These are phyloP conservation scores for Tetheella fluctuosa DNA, from an alignment of 2,888 invertebrate genomes.

Conservation along the genomic window DNA sequence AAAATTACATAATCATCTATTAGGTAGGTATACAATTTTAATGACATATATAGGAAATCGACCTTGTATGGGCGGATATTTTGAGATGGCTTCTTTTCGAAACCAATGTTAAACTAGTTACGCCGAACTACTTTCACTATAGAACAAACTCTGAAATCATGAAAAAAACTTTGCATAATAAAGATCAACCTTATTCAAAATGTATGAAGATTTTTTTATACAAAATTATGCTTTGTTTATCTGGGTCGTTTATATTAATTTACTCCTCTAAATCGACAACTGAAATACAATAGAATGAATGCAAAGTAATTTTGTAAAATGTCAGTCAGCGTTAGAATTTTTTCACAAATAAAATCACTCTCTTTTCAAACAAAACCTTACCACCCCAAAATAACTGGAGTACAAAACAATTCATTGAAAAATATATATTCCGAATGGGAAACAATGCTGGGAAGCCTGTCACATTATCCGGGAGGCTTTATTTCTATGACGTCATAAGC, in stretches of 20 bases:
- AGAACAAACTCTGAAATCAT: too few species aligned
- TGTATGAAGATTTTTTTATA: too few species aligned
- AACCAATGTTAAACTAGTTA: too few species aligned
- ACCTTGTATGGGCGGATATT: too few species aligned
- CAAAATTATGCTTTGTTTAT: too few species aligned
- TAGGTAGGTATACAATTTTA: too few species aligned
- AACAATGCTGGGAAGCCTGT: slow-evolving; percentile 31
- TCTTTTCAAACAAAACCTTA: slow-evolving; percentile 6
- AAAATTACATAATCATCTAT: too few species aligned
- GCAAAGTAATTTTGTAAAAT: not conserved
- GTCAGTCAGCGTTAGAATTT: not conserved
- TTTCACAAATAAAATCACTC: not conserved
- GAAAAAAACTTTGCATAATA: too few species aligned
- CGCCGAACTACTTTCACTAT: too few species aligned
- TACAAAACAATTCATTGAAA: slow-evolving; percentile 23
- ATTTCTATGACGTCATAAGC: slow-evolving; percentile 48
- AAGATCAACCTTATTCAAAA: too few species aligned
- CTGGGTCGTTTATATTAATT: not conserved
- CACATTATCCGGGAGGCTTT: slow-evolving; percentile 35
- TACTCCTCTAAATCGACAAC: not conserved
- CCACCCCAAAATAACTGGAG: slow-evolving; percentile 8
- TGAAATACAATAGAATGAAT: not conserved
- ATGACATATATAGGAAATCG: too few species aligned
- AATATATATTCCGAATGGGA: slow-evolving; percentile 19
- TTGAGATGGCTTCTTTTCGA: too few species aligned